Evolutionary conservation across 2,888 invertebrate species (phyloP), one percentile per base, ranked within the genome.

Genomic region (Campoletis raptor): DNA sequence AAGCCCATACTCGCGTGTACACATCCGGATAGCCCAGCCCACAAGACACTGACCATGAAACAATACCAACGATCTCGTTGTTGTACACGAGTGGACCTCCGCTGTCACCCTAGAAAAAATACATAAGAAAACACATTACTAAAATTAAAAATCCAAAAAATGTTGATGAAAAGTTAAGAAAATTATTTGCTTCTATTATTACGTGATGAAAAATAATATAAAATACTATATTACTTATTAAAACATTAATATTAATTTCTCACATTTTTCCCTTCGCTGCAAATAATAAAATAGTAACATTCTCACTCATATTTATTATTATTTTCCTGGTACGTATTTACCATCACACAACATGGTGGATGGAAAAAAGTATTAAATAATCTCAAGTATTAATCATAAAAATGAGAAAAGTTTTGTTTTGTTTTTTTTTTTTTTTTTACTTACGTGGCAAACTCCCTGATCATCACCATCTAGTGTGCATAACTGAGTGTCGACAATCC

Each of bases 81-180:
- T 88, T 85, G 76, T 88, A 87, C 24, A 85, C 87, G 37, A 89
- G 67, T 48, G 89, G 89, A 79, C 89, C 85, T 40, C 89, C 89
- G 67, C 89, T 89, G 67, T 89, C 88, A 67, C 89, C 88, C 89
- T 89, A 61, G n/a, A 64, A 48, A 82, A 42, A 30, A 42, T 18
- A 40, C 2, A 37, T 52, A 15, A 24, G 21, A 30, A 30, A 30
- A 24, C 7, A 36, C n/a, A 54, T 66, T 15, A 30, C 2, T 30
- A 30, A n/a, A 10, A 81, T 30, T 15, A 15, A 30, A 15, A 45
- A 30, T 30, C 30, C 30, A 30, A 30, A 30, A 30, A 30, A 3
- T 3, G 3, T 21, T 18, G 9, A 21, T 21, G 21, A 2, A 9
- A 8, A 30, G 30, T 30, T 30, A 10, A 21, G 9, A 10, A 21